These are phyloP conservation scores for Drosophila villosipedis DNA, from an alignment of 2,888 invertebrate species.

Conservation along the genomic window DNA sequence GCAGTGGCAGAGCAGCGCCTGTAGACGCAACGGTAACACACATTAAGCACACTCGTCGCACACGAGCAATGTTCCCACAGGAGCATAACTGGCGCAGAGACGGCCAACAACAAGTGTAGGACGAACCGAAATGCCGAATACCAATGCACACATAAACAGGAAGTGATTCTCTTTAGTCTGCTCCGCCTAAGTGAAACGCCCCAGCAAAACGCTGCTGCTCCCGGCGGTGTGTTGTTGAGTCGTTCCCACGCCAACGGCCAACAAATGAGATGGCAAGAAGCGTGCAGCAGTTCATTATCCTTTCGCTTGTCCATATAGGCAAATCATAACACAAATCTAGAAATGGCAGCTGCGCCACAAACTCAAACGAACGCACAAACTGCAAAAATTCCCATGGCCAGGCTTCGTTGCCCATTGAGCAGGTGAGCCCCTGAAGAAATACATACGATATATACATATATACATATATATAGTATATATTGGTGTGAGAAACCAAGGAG, in stretches of 20 bases:
- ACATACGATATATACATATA: background rate
- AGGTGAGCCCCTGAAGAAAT: conserved; percentile 78
- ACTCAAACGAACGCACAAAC: conserved; percentile 40
- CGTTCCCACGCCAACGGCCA: conserved; percentile 68
- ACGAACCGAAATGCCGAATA: conserved; percentile 52
- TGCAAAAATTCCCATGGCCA: conserved; percentile 78
- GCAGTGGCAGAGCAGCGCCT: background rate
- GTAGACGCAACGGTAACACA: conserved; percentile 48
- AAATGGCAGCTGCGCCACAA: conserved; percentile 74
- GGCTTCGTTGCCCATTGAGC: conserved; percentile 71
- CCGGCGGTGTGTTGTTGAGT: background rate
- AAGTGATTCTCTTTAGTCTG: conserved; percentile 50
- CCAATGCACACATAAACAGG: conserved; percentile 68
- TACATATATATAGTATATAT: conserved; percentile 31
- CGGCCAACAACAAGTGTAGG: conserved; percentile 67
- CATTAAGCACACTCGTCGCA: conserved; percentile 79
- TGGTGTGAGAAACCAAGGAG: conserved; percentile 85
- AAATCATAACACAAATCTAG: conserved; percentile 81
- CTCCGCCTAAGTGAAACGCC: conserved; percentile 60
- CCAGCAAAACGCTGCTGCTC: conserved; percentile 32
- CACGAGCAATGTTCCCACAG: conserved; percentile 77
- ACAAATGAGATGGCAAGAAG: conserved; percentile 64
- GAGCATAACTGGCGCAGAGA: conserved; percentile 56
- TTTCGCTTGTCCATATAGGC: conserved; percentile 56
- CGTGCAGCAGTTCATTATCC: conserved; percentile 74